phyloP scores from a whole-genome alignment of 2,113 vertebrate species.

The Meriones unguiculatus region DNA sequence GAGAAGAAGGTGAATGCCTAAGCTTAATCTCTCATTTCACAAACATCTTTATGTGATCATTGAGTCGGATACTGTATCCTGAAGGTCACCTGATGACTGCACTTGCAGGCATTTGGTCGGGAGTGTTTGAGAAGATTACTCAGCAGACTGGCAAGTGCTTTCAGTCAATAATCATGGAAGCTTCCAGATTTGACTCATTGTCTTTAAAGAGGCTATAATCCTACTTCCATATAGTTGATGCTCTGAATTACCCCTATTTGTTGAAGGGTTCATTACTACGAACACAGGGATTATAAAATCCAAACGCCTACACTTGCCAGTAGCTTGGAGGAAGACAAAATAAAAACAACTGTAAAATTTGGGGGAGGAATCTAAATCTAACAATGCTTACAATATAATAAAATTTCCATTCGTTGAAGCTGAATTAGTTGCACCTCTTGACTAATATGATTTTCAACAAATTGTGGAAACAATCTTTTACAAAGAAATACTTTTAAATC shows the following conservation, averaged over 20 bases:
- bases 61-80: not conserved
- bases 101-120: not conserved
- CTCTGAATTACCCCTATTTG: no score
- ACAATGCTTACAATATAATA: not conserved
- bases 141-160: not conserved
- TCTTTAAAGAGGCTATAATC: no score
- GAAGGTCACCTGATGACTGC: not conserved
- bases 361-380: not conserved
- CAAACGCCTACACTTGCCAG: not conserved
- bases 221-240: no score
- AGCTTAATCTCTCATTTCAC: not conserved
- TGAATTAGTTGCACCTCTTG: not conserved
- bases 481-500: slow-evolving; percentile 26
- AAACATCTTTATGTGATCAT: not conserved
- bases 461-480: not conserved
- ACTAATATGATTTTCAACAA: slow-evolving; percentile 9
- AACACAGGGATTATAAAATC: no score
- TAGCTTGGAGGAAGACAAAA: not conserved
- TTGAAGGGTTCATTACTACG: no score
- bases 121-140: not conserved
- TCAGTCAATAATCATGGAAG: not conserved
- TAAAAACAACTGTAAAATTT: slow-evolving; percentile 4
- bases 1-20: not conserved
- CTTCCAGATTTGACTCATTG: not conserved
- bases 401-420: not conserved